Evolutionary conservation across 2,113 vertebrate genomes (phyloP).

Genomic region (Herpailurus yagouaroundi): DNA sequence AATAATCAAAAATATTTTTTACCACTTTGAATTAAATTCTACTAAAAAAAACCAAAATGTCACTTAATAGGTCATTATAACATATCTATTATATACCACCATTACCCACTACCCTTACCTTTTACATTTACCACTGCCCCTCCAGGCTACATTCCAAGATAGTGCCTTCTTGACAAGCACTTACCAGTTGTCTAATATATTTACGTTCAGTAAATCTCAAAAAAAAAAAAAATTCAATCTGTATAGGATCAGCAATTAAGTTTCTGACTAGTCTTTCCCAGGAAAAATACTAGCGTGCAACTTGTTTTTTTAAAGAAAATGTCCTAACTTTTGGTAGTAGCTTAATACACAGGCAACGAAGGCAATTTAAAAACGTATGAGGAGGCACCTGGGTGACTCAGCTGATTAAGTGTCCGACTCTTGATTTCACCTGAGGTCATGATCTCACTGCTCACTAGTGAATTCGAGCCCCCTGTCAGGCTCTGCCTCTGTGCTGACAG

Average conservation of each 20-base stretch:
- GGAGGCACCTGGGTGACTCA: too few species aligned
- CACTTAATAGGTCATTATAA: background rate
- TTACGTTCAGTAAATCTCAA: constrained; percentile 7
- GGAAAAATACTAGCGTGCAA: background rate
- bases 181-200: background rate
- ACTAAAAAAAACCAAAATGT: constrained; percentile 10
- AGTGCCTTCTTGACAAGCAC: background rate
- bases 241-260: background rate
- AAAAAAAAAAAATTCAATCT: constrained; percentile 34
- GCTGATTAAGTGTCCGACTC: too few species aligned
- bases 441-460: too few species aligned
- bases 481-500: too few species aligned
- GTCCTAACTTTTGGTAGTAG: constrained; percentile 4
- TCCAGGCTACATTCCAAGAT: background rate
- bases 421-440: too few species aligned
- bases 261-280: background rate
- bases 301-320: background rate
- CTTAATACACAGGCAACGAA: constrained; percentile 34
- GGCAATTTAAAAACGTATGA: background rate
- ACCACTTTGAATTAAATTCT: constrained; percentile 28
- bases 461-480: too few species aligned
- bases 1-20: background rate
- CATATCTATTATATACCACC: background rate
- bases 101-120: background rate
- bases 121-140: background rate